Percentiles rank a stretch among this genome's conserved stretches.
These are phyloP conservation scores for Gasterosteus nipponicus DNA, from an alignment of 2,113 vertebrate genomes.

Conservation along the genomic window DNA sequence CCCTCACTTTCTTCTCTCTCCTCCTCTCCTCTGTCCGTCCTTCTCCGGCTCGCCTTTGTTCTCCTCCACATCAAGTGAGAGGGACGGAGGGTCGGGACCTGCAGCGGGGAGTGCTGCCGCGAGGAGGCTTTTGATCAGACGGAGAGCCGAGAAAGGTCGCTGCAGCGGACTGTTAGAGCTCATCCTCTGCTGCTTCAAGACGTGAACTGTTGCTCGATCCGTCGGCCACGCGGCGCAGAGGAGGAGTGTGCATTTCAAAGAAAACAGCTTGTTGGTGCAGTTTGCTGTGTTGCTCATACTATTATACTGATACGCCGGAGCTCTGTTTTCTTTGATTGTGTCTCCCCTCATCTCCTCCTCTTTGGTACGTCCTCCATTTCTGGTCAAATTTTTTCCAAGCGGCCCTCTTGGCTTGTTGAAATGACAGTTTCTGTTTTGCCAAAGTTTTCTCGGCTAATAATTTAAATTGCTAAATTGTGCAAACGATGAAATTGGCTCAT, in stretches of 20 bases:
- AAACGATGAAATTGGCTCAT: not conserved
- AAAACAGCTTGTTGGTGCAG: constrained; percentile 25
- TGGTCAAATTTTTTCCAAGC: not conserved
- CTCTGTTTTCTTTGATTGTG: constrained; percentile 20
- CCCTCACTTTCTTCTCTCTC: constrained; percentile 56
- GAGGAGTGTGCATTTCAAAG: constrained; percentile 12
- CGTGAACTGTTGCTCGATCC: constrained; percentile 61
- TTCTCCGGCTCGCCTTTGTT: constrained; percentile 70
- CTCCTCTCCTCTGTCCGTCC: constrained; percentile 61
- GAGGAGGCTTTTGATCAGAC: constrained; percentile 77
- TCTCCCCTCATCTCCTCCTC: not conserved
- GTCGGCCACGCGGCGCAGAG: constrained; percentile 32
- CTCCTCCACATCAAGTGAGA: constrained; percentile 61
- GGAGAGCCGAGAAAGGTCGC: constrained; percentile 65
- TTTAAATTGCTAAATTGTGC: not conserved
- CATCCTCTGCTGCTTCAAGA: constrained; percentile 58
- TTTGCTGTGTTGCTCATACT: not conserved
- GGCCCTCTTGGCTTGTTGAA: not conserved
- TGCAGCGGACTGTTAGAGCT: constrained; percentile 63
- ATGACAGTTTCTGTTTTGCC: constrained; percentile 2
- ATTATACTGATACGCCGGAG: constrained; percentile 14
- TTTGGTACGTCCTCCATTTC: not conserved
- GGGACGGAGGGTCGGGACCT: constrained; percentile 72
- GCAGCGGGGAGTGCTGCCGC: constrained; percentile 60
- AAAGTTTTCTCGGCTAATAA: not conserved